A percentile compares a stretch with the other conserved stretches of the same genome.
These are phyloP conservation scores for Bombus superbus DNA, from an alignment of 1,140 invertebrate species.

Conservation along the genomic window DNA sequence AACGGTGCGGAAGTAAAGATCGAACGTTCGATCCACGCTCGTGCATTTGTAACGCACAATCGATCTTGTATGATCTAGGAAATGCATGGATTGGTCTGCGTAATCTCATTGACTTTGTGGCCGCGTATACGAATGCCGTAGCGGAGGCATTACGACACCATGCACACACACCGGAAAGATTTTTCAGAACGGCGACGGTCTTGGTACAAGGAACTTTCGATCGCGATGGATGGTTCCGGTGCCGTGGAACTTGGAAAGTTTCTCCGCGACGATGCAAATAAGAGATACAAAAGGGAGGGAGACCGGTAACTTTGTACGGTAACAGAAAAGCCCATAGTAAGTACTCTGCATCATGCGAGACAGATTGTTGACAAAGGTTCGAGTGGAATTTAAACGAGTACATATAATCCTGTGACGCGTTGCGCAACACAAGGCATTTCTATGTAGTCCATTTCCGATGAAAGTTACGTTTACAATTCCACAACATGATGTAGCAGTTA, in stretches of 20 bases:
- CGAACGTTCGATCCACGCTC: constrained; percentile 15
- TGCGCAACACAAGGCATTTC: constrained; percentile 39
- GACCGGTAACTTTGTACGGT: constrained; percentile 11
- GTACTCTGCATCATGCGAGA: constrained; percentile 37
- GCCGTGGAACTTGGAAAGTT: constrained; percentile 49
- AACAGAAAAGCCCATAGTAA: constrained; percentile 21
- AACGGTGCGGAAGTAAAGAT: constrained; percentile 47
- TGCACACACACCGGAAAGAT: constrained; percentile 14
- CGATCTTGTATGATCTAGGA: constrained; percentile 53
- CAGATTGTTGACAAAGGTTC: constrained; percentile 43
- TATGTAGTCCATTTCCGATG: constrained; percentile 46
- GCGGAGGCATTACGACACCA: constrained; percentile 42
- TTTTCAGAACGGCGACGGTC: constrained; percentile 34
- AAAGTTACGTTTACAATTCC: constrained; percentile 54
- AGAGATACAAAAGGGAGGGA: constrained; percentile 17
- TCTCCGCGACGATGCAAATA: constrained; percentile 52
- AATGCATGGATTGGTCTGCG: constrained; percentile 35
- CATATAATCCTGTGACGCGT: constrained; percentile 30
- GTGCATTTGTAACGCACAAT: constrained; percentile 48
- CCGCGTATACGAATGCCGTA: constrained; percentile 4
- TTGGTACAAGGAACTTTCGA: constrained; percentile 57
- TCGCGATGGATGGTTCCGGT: constrained; percentile 52
- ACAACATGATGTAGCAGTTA: constrained; percentile 29
- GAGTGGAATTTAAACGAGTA: constrained; percentile 42
- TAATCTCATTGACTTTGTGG: constrained; percentile 55